Percentiles rank a stretch among this genome's conserved stretches.
phyloP scores from a whole-genome alignment of 23 tunicate genomes.

The Diplosoma virens region DNA sequence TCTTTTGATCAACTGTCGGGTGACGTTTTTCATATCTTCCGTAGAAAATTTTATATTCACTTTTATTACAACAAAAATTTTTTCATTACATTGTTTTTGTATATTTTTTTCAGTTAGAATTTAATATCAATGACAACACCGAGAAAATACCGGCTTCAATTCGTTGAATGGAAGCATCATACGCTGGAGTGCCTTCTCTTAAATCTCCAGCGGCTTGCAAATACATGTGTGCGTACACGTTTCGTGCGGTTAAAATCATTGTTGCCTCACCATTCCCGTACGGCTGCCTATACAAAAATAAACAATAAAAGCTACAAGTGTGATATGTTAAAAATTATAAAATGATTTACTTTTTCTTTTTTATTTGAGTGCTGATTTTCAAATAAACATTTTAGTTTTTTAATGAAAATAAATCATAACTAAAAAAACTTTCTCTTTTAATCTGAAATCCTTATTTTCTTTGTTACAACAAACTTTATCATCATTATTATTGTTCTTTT shows the following conservation, averaged over 20 bases:
- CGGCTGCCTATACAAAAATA: conserved; percentile 40
- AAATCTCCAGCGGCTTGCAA: conserved; percentile 20
- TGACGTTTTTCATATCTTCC: no score
- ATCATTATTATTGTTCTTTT: no score
- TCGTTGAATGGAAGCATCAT: conserved; percentile 25
- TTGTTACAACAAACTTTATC: no score
- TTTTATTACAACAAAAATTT: no score
- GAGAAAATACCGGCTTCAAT: conserved; percentile 36
- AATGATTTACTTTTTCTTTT: background rate
- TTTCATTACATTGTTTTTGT: no score
- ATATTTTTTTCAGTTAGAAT: no score
- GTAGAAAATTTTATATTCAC: no score
- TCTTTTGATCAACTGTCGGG: no score
- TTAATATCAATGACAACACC: no score
- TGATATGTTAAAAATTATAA: background rate
- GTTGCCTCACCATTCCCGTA: conserved; percentile 74
- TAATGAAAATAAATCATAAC: background rate
- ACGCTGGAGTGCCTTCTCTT: conserved; percentile 23
- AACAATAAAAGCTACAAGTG: no score
- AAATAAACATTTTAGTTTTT: background rate
- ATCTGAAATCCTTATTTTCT: no score
- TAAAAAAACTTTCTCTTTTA: no score
- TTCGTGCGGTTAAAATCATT: conserved; percentile 57
- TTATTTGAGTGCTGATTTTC: background rate
- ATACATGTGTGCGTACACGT: conserved; percentile 55